phyloP scores from a whole-genome alignment of 2,797 vertebrate species.

The Lepus oiostolus region DNA sequence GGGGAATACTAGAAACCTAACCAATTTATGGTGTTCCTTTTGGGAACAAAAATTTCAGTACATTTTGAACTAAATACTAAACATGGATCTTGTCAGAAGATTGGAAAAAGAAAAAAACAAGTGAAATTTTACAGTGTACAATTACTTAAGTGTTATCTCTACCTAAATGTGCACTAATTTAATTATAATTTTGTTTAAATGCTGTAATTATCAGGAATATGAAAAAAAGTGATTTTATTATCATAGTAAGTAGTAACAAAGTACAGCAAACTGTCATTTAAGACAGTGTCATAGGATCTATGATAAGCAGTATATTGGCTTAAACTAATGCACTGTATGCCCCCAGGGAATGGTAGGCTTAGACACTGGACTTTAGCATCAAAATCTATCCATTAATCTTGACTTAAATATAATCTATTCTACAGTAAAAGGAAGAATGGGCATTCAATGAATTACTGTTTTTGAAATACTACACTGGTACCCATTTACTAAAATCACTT shows the following conservation, averaged over 20 bases:
- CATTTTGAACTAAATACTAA: conserved; percentile 77
- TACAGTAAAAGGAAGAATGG: conserved; percentile 90
- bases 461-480: conserved; percentile 88
- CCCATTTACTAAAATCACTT: conserved; percentile 85
- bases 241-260: conserved; percentile 90
- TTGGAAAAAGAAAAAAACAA: conserved; percentile 77
- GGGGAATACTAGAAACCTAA: conserved; percentile 42
- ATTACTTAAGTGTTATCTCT: conserved; percentile 94
- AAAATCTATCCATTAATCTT: conserved; percentile 96
- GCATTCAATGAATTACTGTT: conserved; percentile 90
- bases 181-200: conserved; percentile 97
- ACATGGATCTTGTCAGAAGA: conserved; percentile 80
- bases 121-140: conserved; percentile 90
- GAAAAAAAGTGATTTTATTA: conserved; percentile 96
- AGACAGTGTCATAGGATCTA: conserved; percentile 90
- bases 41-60: conserved; percentile 68
- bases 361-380: conserved; percentile 91
- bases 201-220: conserved; percentile 95
- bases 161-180: conserved; percentile 95
- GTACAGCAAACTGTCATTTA: conserved; percentile 91
- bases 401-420: conserved; percentile 94
- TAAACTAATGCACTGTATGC: conserved; percentile 95
- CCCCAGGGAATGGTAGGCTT: conserved; percentile 89
- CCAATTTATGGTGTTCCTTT: conserved; percentile 54
- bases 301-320: conserved; percentile 92